These are phyloP conservation scores for Ramphastos sulfuratus DNA, from an alignment of 2,113 vertebrate species.

Conservation along the genomic window DNA sequence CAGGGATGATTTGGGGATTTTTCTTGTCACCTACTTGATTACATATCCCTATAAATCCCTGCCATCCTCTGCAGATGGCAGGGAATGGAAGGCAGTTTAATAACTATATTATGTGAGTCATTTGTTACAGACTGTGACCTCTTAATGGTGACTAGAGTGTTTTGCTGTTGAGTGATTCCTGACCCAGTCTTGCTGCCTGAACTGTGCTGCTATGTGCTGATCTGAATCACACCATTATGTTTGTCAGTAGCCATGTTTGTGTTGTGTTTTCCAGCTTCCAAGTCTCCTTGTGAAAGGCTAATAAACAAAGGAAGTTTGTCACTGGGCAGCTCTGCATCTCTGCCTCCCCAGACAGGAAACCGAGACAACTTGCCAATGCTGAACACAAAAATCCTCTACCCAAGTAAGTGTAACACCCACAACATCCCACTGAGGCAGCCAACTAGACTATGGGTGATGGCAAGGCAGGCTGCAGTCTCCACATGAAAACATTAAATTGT, in stretches of 20 bases:
- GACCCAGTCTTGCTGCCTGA: neutral
- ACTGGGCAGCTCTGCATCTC: conserved; percentile 85
- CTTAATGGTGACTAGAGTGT: neutral
- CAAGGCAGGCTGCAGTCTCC: neutral
- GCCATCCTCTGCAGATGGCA: neutral
- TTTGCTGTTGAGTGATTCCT: neutral
- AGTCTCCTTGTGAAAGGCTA: conserved; percentile 89
- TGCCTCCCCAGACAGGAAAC: conserved; percentile 86
- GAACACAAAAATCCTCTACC: conserved; percentile 90
- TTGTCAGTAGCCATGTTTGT: neutral
- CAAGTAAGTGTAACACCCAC: conserved; percentile 78
- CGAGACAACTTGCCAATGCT: conserved; percentile 88
- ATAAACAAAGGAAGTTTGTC: conserved; percentile 87
- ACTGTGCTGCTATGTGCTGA: neutral
- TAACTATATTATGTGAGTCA: neutral
- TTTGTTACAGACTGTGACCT: neutral
- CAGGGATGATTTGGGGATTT: neutral
- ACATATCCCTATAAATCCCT: neutral
- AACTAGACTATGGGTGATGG: neutral
- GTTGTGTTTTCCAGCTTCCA: conserved; percentile 76
- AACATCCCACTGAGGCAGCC: neutral
- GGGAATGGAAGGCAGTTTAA: neutral
- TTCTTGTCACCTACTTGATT: neutral
- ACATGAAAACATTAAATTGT: neutral
- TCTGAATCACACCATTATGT: neutral